Conservation (phyloP, 2,888 invertebrate genomes). For the Drosophila atripex region DNA sequence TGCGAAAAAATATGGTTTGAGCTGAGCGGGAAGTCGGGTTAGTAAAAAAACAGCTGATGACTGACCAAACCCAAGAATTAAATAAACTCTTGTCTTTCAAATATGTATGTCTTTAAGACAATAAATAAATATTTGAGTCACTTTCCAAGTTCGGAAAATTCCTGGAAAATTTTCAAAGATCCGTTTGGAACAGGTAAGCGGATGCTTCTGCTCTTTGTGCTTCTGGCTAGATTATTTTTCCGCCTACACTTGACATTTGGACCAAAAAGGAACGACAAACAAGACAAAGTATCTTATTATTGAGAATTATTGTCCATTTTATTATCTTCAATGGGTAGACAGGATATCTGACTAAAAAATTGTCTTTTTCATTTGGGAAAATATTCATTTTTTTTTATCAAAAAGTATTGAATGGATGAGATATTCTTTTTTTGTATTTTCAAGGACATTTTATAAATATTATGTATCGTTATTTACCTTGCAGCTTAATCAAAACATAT, state of each 20-base stretch:
- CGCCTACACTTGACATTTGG: slow-evolving; percentile 5
- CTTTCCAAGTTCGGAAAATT: background rate
- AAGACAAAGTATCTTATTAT: background rate
- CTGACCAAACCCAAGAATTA: slow-evolving; percentile 29
- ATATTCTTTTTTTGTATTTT: background rate
- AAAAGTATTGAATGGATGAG: slow-evolving; percentile 1
- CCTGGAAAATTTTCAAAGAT: slow-evolving; percentile 6
- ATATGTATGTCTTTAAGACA: background rate
- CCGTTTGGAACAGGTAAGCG: slow-evolving; percentile 7
- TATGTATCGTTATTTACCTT: background rate
- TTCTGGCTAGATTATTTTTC: slow-evolving; percentile 2
- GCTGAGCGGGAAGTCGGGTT: background rate
- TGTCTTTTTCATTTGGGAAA: background rate
- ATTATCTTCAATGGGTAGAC: background rate
- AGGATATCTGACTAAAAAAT: background rate
- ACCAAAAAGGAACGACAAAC: background rate
- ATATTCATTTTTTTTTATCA: background rate
- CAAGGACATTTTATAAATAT: background rate
- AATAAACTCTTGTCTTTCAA: background rate
- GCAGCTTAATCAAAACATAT: background rate
- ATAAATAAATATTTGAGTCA: slow-evolving; percentile 19
- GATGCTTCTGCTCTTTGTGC: slow-evolving; percentile 10
- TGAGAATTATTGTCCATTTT: background rate
- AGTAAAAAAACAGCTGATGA: slow-evolving; percentile 30
- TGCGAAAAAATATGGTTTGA: slow-evolving; percentile 2